Evolutionary conservation across 1,140 invertebrate species (phyloP).

Genomic region (Ceratina japonica): DNA sequence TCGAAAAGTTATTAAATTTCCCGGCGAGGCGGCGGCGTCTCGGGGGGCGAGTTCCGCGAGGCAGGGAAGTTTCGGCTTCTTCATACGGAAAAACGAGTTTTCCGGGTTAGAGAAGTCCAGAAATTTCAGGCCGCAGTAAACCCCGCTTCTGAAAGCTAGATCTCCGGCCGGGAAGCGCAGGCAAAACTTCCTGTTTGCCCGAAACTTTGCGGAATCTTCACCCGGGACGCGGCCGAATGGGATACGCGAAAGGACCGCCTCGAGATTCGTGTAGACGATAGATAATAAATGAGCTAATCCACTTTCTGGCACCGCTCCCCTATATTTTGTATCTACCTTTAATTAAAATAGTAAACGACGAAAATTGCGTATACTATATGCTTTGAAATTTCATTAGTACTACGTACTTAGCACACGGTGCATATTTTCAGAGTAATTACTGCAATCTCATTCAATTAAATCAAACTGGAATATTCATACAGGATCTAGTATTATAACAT

Average conservation of each 20-base stretch:
- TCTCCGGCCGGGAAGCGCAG: neutral
- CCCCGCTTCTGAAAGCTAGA: constrained; percentile 34
- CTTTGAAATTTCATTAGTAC: too few species aligned
- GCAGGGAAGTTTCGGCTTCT: constrained; percentile 39
- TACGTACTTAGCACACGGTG: too few species aligned
- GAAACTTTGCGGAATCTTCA: constrained; percentile 61
- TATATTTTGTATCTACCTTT: too few species aligned
- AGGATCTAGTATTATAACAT: too few species aligned
- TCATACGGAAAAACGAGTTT: constrained; percentile 60
- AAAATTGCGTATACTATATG: too few species aligned
- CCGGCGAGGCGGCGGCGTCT: constrained; percentile 35
- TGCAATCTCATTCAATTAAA: too few species aligned
- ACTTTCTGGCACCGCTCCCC: neutral
- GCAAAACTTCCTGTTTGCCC: constrained; percentile 51
- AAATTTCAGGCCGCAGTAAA: constrained; percentile 55
- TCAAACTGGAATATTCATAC: too few species aligned
- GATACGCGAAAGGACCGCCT: constrained; percentile 3
- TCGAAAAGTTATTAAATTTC: constrained; percentile 62
- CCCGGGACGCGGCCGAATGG: constrained; percentile 12
- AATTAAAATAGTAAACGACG: too few species aligned
- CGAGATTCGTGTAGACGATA: constrained; percentile 33
- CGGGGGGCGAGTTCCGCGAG: constrained; percentile 34
- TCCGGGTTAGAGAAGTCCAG: constrained; percentile 45
- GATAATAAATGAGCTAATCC: constrained; percentile 62
- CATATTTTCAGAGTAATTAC: too few species aligned